phyloP scores from a whole-genome alignment of 1,140 invertebrate genomes.

The Pseudomyrmex flavicornis region DNA sequence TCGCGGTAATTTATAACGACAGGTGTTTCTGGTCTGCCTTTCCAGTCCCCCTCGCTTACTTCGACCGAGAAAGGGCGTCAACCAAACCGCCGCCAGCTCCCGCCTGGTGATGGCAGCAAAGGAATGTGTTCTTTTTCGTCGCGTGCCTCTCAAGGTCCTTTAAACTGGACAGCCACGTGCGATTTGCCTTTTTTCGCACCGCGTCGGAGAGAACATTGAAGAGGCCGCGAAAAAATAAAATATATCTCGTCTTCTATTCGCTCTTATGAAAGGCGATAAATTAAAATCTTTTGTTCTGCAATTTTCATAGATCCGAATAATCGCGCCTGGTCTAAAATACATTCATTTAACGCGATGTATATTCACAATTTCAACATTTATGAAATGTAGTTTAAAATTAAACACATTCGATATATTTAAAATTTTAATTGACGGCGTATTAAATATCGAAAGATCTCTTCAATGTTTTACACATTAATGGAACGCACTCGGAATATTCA shows the following conservation, averaged over 20 bases:
- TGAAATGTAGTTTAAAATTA: slow-evolving; percentile 19
- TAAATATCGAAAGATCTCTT: slow-evolving; percentile 20
- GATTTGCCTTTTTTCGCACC: slow-evolving; percentile 3
- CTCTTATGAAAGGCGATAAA: neutral
- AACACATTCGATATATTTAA: slow-evolving; percentile 13
- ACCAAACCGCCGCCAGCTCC: slow-evolving; percentile 49
- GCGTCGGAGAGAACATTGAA: neutral
- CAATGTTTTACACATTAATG: slow-evolving; percentile 25
- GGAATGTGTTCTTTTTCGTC: slow-evolving; percentile 64
- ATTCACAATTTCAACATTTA: slow-evolving; percentile 19
- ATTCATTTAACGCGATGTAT: neutral
- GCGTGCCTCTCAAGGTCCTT: slow-evolving; percentile 60
- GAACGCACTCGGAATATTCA: neutral
- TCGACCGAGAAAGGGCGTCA: slow-evolving; percentile 65
- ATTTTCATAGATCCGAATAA: slow-evolving; percentile 38
- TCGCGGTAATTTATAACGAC: slow-evolving; percentile 69
- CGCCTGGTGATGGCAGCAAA: slow-evolving; percentile 38
- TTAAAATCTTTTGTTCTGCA: neutral
- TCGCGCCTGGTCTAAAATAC: neutral
- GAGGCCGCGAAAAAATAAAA: neutral
- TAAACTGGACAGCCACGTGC: slow-evolving; percentile 44
- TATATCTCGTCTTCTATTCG: slow-evolving; percentile 1
- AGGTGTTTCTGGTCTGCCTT: slow-evolving; percentile 42
- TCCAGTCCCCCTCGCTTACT: slow-evolving; percentile 31
- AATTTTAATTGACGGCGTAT: neutral